These are phyloP conservation scores for Neofelis nebulosa DNA, from an alignment of 2,113 vertebrate genomes.

Conservation along the genomic window DNA sequence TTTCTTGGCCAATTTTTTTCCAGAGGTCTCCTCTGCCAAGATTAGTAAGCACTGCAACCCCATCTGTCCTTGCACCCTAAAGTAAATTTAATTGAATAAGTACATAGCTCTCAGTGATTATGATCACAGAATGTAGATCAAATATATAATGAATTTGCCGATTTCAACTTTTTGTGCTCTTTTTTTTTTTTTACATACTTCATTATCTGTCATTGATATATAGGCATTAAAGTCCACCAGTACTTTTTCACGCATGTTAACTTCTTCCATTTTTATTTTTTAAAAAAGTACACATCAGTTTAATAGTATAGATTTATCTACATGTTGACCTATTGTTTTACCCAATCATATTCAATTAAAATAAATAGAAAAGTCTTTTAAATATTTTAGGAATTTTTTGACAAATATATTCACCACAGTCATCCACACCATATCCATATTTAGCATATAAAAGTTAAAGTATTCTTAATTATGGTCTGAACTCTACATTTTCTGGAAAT, in stretches of 20 bases:
- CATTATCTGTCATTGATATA: background rate
- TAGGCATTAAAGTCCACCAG: background rate
- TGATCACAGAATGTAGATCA: background rate
- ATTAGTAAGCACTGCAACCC: background rate
- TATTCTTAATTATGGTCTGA: background rate
- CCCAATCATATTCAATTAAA: background rate
- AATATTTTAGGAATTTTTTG: background rate
- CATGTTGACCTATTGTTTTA: background rate
- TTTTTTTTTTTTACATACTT: background rate
- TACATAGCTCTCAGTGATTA: background rate
- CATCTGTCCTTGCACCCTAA: background rate
- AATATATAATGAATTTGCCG: background rate
- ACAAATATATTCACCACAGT: background rate
- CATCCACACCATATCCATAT: background rate
- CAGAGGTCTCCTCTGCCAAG: background rate
- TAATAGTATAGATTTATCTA: background rate
- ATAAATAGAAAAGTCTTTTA: background rate
- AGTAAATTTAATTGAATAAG: background rate
- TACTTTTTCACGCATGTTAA: background rate
- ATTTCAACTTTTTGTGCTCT: background rate
- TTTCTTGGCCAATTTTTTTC: background rate
- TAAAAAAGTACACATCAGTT: background rate
- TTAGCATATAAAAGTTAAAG: background rate
- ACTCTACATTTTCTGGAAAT: background rate
- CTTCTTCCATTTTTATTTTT: background rate